phyloP scores from a whole-genome alignment of 2,797 vertebrate genomes.

The Lophotriccus pileatus region DNA sequence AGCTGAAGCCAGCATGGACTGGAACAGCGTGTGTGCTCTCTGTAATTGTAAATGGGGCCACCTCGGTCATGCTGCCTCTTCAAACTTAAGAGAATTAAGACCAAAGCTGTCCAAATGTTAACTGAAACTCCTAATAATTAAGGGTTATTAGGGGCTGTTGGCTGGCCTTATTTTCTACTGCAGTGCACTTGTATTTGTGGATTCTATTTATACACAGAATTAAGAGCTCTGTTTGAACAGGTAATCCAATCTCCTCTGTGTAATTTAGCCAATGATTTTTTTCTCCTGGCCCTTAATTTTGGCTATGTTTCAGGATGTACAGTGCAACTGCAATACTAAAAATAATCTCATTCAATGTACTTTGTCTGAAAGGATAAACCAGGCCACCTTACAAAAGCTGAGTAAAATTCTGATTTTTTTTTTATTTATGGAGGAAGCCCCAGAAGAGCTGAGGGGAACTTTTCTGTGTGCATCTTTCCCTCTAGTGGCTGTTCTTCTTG shows the following conservation, averaged over 20 bases:
- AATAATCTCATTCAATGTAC: neutral
- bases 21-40: neutral
- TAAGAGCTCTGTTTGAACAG: conserved; percentile 47
- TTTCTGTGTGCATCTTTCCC: neutral
- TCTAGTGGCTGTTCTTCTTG: conserved; percentile 17
- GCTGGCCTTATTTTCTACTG: conserved; percentile 17
- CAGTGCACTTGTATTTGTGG: neutral
- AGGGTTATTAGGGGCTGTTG: conserved; percentile 21
- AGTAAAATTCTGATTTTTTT: neutral
- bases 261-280: conserved; percentile 24
- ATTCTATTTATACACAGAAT: conserved; percentile 38
- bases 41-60: conserved; percentile 18
- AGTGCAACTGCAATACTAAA: conserved; percentile 6
- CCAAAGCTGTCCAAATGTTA: conserved; percentile 56
- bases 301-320: neutral
- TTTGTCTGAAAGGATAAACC: neutral
- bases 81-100: conserved; percentile 55
- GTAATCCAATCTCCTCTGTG: conserved; percentile 48
- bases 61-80: conserved; percentile 4
- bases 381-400: neutral
- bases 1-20: conserved; percentile 28
- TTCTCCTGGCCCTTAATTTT: conserved; percentile 1
- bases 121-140: conserved; percentile 54
- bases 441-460: neutral
- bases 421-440: rapidly evolving